Base-by-base conservation (phyloP, 2,797 vertebrate species). In the Ptychadena robeensis region DNA sequence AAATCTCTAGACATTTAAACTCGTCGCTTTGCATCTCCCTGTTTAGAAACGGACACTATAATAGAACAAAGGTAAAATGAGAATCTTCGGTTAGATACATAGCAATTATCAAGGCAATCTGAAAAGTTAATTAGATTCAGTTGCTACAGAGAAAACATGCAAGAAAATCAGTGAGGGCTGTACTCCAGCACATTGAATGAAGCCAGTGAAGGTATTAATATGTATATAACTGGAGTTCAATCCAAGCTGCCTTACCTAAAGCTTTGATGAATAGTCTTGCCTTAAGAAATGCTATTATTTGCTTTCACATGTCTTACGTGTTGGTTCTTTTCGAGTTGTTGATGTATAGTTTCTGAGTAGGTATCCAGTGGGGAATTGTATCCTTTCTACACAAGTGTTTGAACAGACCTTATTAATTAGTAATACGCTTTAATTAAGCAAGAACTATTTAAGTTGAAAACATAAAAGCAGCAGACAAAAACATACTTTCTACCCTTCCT, bases 321-420 rank as follows among this genome's bases (percentile, higher is more conserved):
- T 37, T 72, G 27, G 34, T 83, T 15, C 31, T 38, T 83, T 57
- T 57, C 66, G 37, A 12, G 15, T 73, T 72, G 31, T n/a, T 18
- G 8, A 73, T 83, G 38, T 78, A 73, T 32, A 9, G 57, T 1
- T 57, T 65, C 30, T 79, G 35, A 63, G 66, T 68, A 72, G 73
- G 68, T 64, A 38, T 31, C n/a, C 74, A 64, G n/a, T 72, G 64
- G 75, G 61, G 82, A 78, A n/a, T 72, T 64, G 22, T 65, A 66
- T 66, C 18, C 38, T 71, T 70, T 79, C 40, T 63, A 31, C 59
- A 59, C 82, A 66, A 67, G 61, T 79, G 68, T 73, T 83, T 78
- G 34, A 83, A 65, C 30, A 83, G 59, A 34, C 66, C 59, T 73
- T 57, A 78, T 79, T 83, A 73, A 83, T 79, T 83, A 83, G 63